These are phyloP conservation scores for Azorinus chamasolen DNA, from an alignment of 2,888 invertebrate genomes.

Conservation along the genomic window DNA sequence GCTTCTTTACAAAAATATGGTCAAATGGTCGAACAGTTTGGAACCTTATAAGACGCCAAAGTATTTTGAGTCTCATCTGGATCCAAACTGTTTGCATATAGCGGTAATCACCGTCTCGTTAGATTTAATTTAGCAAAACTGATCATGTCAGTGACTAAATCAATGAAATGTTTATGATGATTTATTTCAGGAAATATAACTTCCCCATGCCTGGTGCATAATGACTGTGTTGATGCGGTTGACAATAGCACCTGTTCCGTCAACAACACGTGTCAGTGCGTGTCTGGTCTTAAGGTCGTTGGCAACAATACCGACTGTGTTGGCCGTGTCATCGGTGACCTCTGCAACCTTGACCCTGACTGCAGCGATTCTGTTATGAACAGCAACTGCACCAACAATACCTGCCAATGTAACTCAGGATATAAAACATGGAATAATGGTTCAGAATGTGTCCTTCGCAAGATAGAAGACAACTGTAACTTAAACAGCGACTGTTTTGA, in stretches of 20 bases:
- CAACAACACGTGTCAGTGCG: conserved; percentile 52
- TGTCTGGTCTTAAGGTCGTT: conserved; percentile 35
- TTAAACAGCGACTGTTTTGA: conserved; percentile 42
- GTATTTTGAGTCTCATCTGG: too few relatives aligned
- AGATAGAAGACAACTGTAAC: conserved; percentile 35
- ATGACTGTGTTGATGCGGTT: conserved; percentile 52
- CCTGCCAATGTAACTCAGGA: conserved; percentile 51
- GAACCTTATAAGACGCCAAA: too few relatives aligned
- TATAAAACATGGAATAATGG: conserved; percentile 19
- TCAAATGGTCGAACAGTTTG: too few relatives aligned
- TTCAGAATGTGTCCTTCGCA: conserved; percentile 28
- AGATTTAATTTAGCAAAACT: not conserved
- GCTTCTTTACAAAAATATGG: too few relatives aligned
- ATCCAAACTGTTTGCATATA: too few relatives aligned
- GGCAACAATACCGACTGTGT: conserved; percentile 40
- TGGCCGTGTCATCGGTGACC: conserved; percentile 52
- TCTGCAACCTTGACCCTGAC: conserved; percentile 48
- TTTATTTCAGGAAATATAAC: conserved; percentile 51
- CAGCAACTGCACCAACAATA: conserved; percentile 39
- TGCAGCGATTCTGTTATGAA: conserved; percentile 58
- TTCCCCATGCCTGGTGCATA: conserved; percentile 31
- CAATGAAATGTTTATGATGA: too few relatives aligned
- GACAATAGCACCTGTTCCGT: too few relatives aligned
- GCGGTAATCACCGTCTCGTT: too few relatives aligned
- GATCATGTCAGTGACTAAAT: too few relatives aligned